A percentile compares a stretch with the other conserved stretches of the same genome.
Conservation (phyloP, 92 coral and sea anemone genomes). For the Phenganax subtilis region DNA sequence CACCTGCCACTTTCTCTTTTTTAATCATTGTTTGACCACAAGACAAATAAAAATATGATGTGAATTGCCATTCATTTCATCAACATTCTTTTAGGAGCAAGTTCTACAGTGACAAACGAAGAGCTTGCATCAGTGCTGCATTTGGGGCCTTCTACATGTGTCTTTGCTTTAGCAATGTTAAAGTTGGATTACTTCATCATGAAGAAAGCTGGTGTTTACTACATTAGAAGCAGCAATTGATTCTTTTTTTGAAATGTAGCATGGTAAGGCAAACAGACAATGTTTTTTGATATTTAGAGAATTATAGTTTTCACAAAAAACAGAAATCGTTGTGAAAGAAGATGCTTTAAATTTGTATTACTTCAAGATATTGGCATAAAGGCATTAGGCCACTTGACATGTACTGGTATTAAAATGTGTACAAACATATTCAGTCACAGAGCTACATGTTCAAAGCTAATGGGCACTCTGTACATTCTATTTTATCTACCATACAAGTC, state of each 20-base stretch:
- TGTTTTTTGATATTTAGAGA: not conserved
- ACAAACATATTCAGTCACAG: too few species aligned
- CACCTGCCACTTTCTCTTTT: too few species aligned
- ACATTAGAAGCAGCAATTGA: not conserved
- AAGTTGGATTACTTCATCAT: conserved; percentile 22
- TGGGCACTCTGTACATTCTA: too few species aligned
- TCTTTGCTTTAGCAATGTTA: conserved; percentile 18
- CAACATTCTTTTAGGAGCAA: conserved; percentile 1
- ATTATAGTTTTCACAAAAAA: not conserved
- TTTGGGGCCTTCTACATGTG: conserved; percentile 13
- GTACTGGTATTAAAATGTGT: too few species aligned
- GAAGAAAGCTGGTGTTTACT: conserved; percentile 1
- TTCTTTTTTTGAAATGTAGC: not conserved
- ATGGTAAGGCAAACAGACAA: not conserved
- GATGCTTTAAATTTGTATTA: not conserved
- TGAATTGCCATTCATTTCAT: not conserved
- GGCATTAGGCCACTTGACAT: too few species aligned
- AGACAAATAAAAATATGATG: not conserved
- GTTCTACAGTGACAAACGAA: conserved; percentile 6
- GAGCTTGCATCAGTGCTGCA: conserved; percentile 8
- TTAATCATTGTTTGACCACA: too few species aligned
- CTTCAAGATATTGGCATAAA: too few species aligned
- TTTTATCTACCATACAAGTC: too few species aligned
- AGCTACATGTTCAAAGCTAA: too few species aligned
- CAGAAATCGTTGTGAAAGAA: not conserved